phyloP scores from a whole-genome alignment of 2,797 vertebrate species.

The Neoniphon sammara region DNA sequence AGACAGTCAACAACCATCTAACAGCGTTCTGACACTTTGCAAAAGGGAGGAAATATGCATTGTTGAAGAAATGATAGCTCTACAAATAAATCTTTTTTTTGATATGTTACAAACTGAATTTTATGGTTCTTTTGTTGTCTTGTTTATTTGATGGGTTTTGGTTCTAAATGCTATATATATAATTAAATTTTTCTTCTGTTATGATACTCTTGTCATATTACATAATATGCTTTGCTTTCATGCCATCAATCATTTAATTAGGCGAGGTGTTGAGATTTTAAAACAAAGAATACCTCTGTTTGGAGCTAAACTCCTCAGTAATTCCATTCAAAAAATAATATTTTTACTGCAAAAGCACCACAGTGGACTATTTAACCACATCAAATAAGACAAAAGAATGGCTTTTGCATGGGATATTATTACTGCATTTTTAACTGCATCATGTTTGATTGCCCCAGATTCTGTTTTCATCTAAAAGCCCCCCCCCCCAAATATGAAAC shows the following conservation, averaged over 20 bases:
- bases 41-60: background rate
- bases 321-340: conserved; percentile 17
- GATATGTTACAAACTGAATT: background rate
- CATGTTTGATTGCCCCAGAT: conserved; percentile 65
- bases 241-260: conserved; percentile 12
- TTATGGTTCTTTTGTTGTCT: no score
- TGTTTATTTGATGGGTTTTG: no score
- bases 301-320: background rate
- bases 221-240: background rate
- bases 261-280: background rate
- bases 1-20: conserved; percentile 24
- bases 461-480: conserved; percentile 56
- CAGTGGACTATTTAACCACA: conserved; percentile 6
- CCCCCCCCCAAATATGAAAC: conserved; percentile 51
- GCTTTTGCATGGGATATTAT: conserved; percentile 57
- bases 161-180: no score
- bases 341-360: conserved; percentile 2
- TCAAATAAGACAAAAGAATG: background rate
- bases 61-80: background rate
- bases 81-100: background rate
- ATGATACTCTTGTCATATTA: background rate
- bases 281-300: conserved; percentile 13
- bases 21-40: conserved; percentile 10
- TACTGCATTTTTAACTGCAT: conserved; percentile 21
- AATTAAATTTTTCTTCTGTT: no score